Evolutionary conservation across 30 jellyfish, hydroid and myxozoan genomes (phyloP).

Genomic region (Pelagia noctiluca): DNA sequence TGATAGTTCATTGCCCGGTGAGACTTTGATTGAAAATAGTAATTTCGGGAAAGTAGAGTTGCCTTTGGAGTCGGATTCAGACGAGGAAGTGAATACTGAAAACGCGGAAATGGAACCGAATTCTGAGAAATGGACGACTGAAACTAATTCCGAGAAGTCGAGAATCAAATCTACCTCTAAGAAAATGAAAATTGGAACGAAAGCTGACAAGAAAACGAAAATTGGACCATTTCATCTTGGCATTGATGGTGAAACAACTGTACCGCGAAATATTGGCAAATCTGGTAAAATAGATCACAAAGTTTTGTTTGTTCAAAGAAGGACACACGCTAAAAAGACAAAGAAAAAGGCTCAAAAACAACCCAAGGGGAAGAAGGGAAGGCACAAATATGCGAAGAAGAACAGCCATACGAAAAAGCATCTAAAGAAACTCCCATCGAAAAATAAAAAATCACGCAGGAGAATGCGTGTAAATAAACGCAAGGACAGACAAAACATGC

Average conservation of each 20-base stretch:
- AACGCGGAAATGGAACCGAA: background rate
- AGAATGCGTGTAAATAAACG: no score
- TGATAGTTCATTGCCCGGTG: constrained; percentile 51
- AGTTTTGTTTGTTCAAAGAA: constrained; percentile 2
- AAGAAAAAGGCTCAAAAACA: background rate
- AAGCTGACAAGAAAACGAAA: background rate
- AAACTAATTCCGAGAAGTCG: no score
- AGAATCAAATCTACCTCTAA: no score
- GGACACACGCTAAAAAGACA: background rate
- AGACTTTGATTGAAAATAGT: constrained; percentile 41
- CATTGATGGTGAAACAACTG: background rate
- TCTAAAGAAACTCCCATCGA: no score
- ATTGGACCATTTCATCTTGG: constrained; percentile 3
- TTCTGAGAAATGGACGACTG: background rate
- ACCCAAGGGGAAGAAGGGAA: background rate
- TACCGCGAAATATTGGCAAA: background rate
- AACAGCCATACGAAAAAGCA: no score
- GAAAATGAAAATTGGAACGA: no score
- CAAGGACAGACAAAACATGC: no score
- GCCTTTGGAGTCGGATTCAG: background rate
- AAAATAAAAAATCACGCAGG: no score
- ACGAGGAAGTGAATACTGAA: constrained; percentile 7
- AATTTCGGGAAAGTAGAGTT: constrained; percentile 19
- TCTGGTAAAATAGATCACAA: background rate
- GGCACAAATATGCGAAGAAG: no score